Evolutionary conservation across 2,797 vertebrate species (phyloP).

Genomic region (Sebastes miniatus): DNA sequence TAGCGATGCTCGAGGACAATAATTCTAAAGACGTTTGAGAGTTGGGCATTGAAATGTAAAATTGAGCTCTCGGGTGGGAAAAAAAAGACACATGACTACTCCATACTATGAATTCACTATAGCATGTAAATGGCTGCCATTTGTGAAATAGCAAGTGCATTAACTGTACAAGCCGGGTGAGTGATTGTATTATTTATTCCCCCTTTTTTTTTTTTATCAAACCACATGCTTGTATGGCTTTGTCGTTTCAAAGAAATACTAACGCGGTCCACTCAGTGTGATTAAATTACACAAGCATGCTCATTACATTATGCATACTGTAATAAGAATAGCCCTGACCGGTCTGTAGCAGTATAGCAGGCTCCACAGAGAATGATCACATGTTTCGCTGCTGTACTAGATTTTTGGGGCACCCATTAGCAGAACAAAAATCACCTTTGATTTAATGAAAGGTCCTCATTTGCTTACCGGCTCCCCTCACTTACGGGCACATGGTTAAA

Average conservation of each 20-base stretch:
- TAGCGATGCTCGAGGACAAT: constrained; percentile 64
- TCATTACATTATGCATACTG: constrained; percentile 84
- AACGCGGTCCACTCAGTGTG: constrained; percentile 79
- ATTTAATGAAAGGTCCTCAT: constrained; percentile 86
- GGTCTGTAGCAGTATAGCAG: constrained; percentile 69
- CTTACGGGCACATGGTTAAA: constrained; percentile 81
- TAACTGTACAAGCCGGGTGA: constrained; percentile 58
- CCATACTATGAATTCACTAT: constrained; percentile 52
- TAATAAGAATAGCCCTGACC: constrained; percentile 84
- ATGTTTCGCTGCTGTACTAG: constrained; percentile 76
- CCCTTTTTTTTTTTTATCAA: constrained; percentile 50
- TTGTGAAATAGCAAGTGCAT: constrained; percentile 68
- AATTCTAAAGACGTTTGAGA: constrained; percentile 66
- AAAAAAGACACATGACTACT: constrained; percentile 33
- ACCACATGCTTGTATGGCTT: constrained; percentile 62
- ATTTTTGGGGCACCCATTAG: constrained; percentile 84
- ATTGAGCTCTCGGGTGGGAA: constrained; percentile 27
- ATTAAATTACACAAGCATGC: constrained; percentile 81
- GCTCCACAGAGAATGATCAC: constrained; percentile 81
- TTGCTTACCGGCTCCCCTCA: constrained; percentile 81
- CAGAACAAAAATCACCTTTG: constrained; percentile 86
- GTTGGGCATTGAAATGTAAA: constrained; percentile 50
- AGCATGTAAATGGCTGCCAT: constrained; percentile 64
- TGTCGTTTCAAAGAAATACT: constrained; percentile 76
- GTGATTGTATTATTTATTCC: constrained; percentile 74